A percentile compares a stretch with the other conserved stretches of the same genome.
Conservation (phyloP, 2,888 invertebrate genomes). For the Epirrhoe alternata region DNA sequence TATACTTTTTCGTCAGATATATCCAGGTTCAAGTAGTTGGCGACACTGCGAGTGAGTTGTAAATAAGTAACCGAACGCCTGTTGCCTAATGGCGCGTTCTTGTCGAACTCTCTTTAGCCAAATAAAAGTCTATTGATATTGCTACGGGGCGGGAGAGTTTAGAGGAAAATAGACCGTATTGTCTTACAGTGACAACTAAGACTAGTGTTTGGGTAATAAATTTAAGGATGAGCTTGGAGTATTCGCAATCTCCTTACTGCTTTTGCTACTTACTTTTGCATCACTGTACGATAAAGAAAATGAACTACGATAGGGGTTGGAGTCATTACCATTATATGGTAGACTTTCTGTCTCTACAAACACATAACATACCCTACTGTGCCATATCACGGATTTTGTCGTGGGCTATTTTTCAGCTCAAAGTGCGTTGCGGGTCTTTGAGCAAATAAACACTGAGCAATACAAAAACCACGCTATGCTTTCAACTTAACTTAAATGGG, state of each 20-base stretch:
- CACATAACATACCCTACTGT: too few relatives aligned
- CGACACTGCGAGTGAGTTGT: constrained; percentile 52
- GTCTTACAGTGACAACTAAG: constrained; percentile 16
- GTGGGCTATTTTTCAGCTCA: too few relatives aligned
- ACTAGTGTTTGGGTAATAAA: constrained; percentile 1
- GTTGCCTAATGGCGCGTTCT: constrained; percentile 68
- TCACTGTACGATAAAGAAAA: neutral
- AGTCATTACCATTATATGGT: too few relatives aligned
- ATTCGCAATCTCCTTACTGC: neutral
- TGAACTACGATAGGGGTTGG: neutral
- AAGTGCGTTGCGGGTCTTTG: too few relatives aligned
- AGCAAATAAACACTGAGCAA: neutral
- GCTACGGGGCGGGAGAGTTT: constrained; percentile 23
- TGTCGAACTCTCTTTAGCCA: constrained; percentile 56
- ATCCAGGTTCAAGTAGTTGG: constrained; percentile 14
- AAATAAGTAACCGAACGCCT: constrained; percentile 69
- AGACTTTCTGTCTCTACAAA: too few relatives aligned
- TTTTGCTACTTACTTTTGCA: neutral
- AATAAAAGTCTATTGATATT: constrained; percentile 39
- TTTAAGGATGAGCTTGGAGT: neutral
- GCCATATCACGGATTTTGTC: too few relatives aligned
- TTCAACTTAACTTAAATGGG: constrained; percentile 40
- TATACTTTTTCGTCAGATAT: constrained; percentile 6
- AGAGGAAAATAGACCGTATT: constrained; percentile 28
- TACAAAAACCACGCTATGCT: constrained; percentile 18